These are phyloP conservation scores for Leptinotarsa haldemani DNA, from an alignment of 2,888 invertebrate genomes.

Conservation along the genomic window DNA sequence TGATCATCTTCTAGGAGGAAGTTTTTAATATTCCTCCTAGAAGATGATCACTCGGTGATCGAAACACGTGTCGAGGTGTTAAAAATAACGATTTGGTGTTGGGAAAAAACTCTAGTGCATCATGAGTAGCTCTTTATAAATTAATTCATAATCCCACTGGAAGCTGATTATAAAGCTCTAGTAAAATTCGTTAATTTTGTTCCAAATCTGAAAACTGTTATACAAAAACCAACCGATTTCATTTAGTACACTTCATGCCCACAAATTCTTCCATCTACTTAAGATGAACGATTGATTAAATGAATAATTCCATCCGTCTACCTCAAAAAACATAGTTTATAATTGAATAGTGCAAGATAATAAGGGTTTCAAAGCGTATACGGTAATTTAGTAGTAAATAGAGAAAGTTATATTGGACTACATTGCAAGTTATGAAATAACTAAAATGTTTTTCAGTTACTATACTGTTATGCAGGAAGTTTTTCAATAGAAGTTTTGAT, in stretches of 20 bases:
- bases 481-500: constrained; percentile 24
- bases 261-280: neutral
- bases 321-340: constrained; percentile 60
- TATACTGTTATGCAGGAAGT: constrained; percentile 58
- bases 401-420: constrained; percentile 55
- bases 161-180: too few relatives aligned
- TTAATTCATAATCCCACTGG: too few relatives aligned
- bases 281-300: constrained; percentile 8
- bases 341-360: constrained; percentile 62
- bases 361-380: constrained; percentile 66
- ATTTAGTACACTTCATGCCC: constrained; percentile 4
- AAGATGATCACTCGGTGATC: too few relatives aligned
- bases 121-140: too few relatives aligned
- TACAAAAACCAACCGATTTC: neutral
- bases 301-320: constrained; percentile 65
- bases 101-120: too few relatives aligned
- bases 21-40: too few relatives aligned
- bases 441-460: constrained; percentile 55
- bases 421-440: constrained; percentile 61
- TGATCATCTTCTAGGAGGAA: too few relatives aligned
- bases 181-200: too few relatives aligned
- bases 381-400: constrained; percentile 57
- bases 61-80: too few relatives aligned
- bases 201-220: neutral
- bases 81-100: too few relatives aligned